Evolutionary conservation across 2,888 invertebrate species (phyloP), one percentile per base, ranked within the genome.

Genomic region (Chloroclysta siterata): DNA sequence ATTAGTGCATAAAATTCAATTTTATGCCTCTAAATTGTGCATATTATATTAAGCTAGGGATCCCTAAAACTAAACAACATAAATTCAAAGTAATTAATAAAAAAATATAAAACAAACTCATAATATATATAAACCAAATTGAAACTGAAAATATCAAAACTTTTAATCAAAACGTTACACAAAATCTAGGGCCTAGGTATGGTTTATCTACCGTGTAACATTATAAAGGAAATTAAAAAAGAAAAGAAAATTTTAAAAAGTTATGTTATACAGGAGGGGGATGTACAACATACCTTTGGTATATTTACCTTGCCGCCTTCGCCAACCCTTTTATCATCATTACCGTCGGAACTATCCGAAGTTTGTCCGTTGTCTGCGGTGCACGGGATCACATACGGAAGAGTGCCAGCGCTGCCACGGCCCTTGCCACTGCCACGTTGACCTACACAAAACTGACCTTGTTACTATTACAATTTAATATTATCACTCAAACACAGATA

Each of bases 371-470:
- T 76, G 74, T 91, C 92, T 11, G 81, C 79, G 11, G 90, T 90
- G 72, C 92, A 92, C 0, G 93, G 93, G 41, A 93, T 89, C 29
- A 93, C 90, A 75, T 93, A 93, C 0, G 93, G 93, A 68, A 93
- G 76, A 6, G 93, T 93, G 0, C 91, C 80, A 0, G 83, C 83
- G 36, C 81, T 81, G 44, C 91, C 88, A 0, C 93, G 84, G 0
- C 93, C 93, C 60, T 93, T 93, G 47, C 93, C 91, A 60, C 90
- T 76, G 10, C 92, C 93, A 46, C 93, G 81, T 62, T 85, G 87
- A 60, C 92, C 91, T 70, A 84, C 81, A 69, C 69, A 68, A 69
- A 22, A 68, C 53, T 54, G 42, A 15, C 47, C 22, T 17, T 55
- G 51, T 50, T 60, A 54, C 50, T 39, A 60, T 52, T 36, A 28